These are phyloP conservation scores for Pituophis catenifer DNA, from an alignment of 2,113 vertebrate genomes.

Conservation along the genomic window DNA sequence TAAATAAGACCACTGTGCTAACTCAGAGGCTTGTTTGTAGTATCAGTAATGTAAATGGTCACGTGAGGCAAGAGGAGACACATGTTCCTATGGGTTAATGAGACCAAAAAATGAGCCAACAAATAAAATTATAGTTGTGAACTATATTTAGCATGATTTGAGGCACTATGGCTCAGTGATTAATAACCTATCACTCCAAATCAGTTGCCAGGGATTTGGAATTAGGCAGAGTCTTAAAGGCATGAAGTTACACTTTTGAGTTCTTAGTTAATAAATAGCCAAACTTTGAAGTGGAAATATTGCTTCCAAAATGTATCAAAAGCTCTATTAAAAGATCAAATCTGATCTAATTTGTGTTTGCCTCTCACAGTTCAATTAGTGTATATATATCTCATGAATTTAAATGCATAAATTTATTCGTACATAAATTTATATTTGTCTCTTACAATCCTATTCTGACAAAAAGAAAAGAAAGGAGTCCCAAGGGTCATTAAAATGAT, in stretches of 20 bases:
- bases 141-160: background rate
- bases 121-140: background rate
- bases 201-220: background rate
- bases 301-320: background rate
- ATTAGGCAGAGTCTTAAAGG: background rate
- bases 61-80: background rate
- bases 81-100: background rate
- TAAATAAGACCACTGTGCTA: conserved; percentile 4
- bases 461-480: background rate
- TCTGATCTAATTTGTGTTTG: background rate
- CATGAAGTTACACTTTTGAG: background rate
- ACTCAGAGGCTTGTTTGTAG: background rate
- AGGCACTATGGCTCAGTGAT: background rate
- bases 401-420: background rate
- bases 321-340: background rate
- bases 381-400: background rate
- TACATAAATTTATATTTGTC: background rate
- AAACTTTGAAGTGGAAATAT: background rate
- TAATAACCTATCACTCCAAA: background rate
- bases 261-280: background rate
- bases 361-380: background rate
- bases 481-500: background rate
- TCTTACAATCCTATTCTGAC: background rate
- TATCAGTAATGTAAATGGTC: background rate
- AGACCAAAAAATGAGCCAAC: background rate